Evolutionary conservation across 2,888 invertebrate genomes (phyloP).

Genomic region (Lissocephala sabroskyi): DNA sequence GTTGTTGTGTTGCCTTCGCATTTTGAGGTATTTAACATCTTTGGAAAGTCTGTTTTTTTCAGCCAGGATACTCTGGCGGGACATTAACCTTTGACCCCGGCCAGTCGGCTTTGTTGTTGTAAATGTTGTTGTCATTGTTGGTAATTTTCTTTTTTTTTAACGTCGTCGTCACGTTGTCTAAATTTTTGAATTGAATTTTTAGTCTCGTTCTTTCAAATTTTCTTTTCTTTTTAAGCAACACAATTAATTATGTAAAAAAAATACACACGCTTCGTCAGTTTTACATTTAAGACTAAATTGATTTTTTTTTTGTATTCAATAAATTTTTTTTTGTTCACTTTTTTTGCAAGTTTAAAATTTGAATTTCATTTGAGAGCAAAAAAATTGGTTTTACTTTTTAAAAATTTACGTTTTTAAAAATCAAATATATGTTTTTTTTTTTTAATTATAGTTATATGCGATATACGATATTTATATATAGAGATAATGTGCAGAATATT

Average conservation of each 20-base stretch:
- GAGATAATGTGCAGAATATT: no score
- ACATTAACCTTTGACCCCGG: no score
- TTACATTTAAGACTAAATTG: constrained; percentile 53
- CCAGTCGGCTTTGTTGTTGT: not conserved
- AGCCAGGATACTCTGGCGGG: not conserved
- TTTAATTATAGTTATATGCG: constrained; percentile 2
- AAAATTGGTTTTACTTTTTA: constrained; percentile 3
- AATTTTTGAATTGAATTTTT: constrained; percentile 9
- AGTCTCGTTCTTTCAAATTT: no score
- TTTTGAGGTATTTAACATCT: constrained; percentile 66
- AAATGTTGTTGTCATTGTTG: not conserved
- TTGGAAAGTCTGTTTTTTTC: constrained; percentile 54
- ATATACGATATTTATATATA: no score
- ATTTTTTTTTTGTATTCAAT: constrained; percentile 27
- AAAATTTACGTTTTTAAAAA: constrained; percentile 29
- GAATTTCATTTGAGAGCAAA: not conserved
- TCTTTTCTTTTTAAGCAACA: constrained; percentile 52
- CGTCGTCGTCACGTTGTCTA: constrained; percentile 12
- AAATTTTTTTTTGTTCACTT: constrained; percentile 22
- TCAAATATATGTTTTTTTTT: constrained; percentile 41
- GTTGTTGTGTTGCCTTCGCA: constrained; percentile 43
- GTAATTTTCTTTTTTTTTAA: constrained; percentile 7
- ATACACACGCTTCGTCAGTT: constrained; percentile 71
- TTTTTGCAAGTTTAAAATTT: constrained; percentile 33
- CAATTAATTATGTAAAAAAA: constrained; percentile 29